Percentiles rank a stretch among this genome's conserved stretches.
These are phyloP conservation scores for Cryptoprocta ferox DNA, from an alignment of 2,797 vertebrate species.

Conservation along the genomic window DNA sequence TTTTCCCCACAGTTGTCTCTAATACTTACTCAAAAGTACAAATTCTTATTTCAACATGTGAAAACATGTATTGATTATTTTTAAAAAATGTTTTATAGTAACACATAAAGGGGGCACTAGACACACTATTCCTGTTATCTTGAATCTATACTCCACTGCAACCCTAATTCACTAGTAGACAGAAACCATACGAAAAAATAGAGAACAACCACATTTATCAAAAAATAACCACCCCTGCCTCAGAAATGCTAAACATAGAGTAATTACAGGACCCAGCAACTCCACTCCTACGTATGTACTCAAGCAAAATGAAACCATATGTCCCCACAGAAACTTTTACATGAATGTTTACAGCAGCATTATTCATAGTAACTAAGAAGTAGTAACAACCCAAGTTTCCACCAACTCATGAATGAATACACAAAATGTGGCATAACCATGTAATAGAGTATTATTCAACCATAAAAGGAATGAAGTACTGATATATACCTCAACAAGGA, in stretches of 20 bases:
- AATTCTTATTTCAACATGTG: slow-evolving; percentile 1
- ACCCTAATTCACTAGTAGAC: not conserved
- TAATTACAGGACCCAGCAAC: not conserved
- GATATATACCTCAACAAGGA: not conserved
- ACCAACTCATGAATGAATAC: not conserved
- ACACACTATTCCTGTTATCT: not conserved
- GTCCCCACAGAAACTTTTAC: not conserved
- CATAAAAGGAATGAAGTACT: not conserved
- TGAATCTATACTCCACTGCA: not conserved
- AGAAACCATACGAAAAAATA: slow-evolving; percentile 25
- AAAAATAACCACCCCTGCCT: not conserved
- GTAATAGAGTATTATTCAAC: not conserved
- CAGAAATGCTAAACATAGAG: not conserved
- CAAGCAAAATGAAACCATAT: slow-evolving; percentile 20
- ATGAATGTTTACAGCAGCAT: not conserved
- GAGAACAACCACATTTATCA: not conserved
- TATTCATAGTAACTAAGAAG: not conserved
- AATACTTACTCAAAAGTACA: not conserved
- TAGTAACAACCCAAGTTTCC: not conserved
- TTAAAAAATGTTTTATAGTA: not conserved
- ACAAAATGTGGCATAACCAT: not conserved
- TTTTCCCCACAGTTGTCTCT: not conserved
- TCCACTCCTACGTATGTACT: not conserved
- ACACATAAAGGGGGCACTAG: not conserved
- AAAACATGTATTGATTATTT: not conserved